Evolutionary conservation across 1,140 invertebrate species (phyloP), one percentile per base, ranked within the genome.

Genomic region (Dendroctonus ponderosae): DNA sequence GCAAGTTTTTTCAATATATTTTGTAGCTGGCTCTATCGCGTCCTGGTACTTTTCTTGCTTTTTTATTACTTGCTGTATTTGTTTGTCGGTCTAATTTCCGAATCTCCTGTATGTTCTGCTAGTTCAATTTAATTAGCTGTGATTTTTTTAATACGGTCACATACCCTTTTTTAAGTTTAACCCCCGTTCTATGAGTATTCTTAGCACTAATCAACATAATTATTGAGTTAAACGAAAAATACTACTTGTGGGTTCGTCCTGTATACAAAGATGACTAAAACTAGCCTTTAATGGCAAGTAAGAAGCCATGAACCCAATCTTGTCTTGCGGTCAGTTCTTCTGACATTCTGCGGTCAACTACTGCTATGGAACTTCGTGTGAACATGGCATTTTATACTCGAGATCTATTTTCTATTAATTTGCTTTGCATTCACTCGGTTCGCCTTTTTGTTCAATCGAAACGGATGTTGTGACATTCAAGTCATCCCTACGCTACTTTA

Each of bases 301-400:
- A 46, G 60, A 62, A 62, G 60, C 60, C 60, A 12, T 62, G 60
- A 62, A 62, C 60, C 42, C 50, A 44, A 62, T 62, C 60, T 41
- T 9, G 60, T 53, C 60, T 38, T 62, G 60, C 39, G 60, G 60
- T 62, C 60, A 53, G n/a, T 62, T 62, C 52, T 62, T 62, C 60
- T 39, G 46, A 62, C 60, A 62, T 62, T 62, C 49, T 62, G 60
- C 42, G 60, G 60, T 62, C 60, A 62, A 62, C 60, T 62, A 49
- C 41, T 52, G 49, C 60, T 41, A 62, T 43, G 41, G 60, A 62
- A 49, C 41, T 44, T 53, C 60, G 60, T 62, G 60, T 62, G 60
- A 62, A 61, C 58, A 40, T 44, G 44, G 46, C 26, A 26, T 61
- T 61, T 61, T 61, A 8, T 50, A 12, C 38, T 38, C 7, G 3